Conservation (phyloP, 1,140 invertebrate species). For the Paracyclopina nana region DNA sequence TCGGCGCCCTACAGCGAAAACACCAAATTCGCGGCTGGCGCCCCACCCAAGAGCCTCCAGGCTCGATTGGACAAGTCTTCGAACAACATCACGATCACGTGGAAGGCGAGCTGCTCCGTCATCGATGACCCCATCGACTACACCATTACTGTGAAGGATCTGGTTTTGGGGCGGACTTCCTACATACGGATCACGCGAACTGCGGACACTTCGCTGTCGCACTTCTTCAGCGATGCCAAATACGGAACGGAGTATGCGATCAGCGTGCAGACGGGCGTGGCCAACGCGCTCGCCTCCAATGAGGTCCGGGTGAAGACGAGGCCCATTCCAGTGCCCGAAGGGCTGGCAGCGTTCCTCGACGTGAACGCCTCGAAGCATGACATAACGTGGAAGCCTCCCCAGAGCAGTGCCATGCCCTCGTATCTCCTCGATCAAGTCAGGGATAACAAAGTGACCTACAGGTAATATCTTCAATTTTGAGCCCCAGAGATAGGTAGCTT, state of each 20-base stretch:
- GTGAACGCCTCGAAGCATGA: too few species aligned
- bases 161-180: slow-evolving; percentile 1
- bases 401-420: too few species aligned
- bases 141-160: slow-evolving; percentile 10
- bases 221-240: too few species aligned
- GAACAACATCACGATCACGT: too few species aligned
- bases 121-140: slow-evolving; percentile 12
- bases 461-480: too few species aligned
- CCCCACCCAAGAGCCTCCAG: slow-evolving; percentile 36
- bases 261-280: not conserved
- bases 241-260: not conserved
- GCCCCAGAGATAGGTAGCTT: too few species aligned
- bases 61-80: slow-evolving; percentile 18
- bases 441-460: too few species aligned
- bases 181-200: not conserved
- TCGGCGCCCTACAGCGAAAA: slow-evolving; percentile 30
- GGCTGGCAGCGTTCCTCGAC: too few species aligned
- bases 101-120: slow-evolving; percentile 25
- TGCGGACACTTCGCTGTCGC: too few species aligned
- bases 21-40: slow-evolving; percentile 39
- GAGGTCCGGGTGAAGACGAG: not conserved
- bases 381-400: too few species aligned
- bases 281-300: not conserved
- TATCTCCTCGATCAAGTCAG: too few species aligned
- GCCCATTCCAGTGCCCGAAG: not conserved